Percentiles rank a stretch among this genome's conserved stretches.
phyloP scores from a whole-genome alignment of 2,113 vertebrate species.

The Eupsittula cactorum region DNA sequence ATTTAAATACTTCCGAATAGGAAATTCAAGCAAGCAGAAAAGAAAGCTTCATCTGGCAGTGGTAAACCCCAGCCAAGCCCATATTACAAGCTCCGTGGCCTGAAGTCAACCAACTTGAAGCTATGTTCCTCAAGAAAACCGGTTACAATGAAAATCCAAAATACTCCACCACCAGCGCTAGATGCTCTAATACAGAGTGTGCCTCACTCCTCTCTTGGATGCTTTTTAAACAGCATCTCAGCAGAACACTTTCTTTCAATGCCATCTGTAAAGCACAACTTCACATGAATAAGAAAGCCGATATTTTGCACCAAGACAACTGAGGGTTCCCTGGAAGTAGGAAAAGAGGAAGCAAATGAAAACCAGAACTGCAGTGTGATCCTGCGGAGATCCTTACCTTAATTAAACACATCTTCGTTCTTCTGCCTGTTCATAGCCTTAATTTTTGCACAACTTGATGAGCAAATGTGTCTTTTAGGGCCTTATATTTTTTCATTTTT shows the following conservation, averaged over 20 bases:
- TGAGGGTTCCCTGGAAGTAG: background rate
- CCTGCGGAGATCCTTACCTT: background rate
- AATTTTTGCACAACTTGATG: background rate
- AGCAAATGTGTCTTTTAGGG: background rate
- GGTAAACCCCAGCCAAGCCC: background rate
- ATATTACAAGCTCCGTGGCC: background rate
- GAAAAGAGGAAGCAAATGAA: background rate
- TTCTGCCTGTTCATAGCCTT: background rate
- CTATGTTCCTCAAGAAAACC: background rate
- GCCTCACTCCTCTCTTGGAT: background rate
- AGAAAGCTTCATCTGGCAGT: background rate
- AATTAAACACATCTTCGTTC: background rate
- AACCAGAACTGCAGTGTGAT: background rate
- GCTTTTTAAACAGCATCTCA: background rate
- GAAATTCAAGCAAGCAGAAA: background rate
- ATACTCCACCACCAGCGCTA: background rate
- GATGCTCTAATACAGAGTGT: rapidly evolving
- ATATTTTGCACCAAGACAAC: background rate
- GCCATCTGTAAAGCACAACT: background rate
- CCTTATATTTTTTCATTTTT: background rate
- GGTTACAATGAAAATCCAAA: background rate
- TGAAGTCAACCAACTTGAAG: background rate
- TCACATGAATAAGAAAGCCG: background rate
- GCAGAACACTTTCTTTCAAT: background rate
- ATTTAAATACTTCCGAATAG: background rate